phyloP scores from a whole-genome alignment of 2,888 invertebrate genomes.

The Macrophya annulata region DNA sequence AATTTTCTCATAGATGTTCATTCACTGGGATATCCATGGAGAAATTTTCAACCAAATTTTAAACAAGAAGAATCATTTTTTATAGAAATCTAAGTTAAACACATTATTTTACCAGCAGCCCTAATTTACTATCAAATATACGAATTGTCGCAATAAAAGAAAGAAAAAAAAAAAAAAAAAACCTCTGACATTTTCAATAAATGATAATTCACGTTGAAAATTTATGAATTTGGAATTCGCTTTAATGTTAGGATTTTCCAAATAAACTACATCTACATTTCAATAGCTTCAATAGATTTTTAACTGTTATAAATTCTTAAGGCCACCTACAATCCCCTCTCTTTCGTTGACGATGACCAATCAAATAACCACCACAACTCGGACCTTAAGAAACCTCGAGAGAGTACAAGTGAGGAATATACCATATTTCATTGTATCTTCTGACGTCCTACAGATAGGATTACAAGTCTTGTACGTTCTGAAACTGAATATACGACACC shows the following conservation, averaged over 20 bases:
- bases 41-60: too few species aligned
- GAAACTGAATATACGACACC: not conserved
- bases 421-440: not conserved
- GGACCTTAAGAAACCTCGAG: not conserved
- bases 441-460: not conserved
- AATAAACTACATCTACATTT: not conserved
- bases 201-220: too few species aligned
- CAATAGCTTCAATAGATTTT: not conserved
- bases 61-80: too few species aligned
- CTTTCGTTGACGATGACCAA: not conserved
- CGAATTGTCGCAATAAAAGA: too few species aligned
- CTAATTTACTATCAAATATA: too few species aligned
- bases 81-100: too few species aligned
- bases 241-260: not conserved
- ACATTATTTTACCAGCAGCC: too few species aligned
- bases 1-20: too few species aligned
- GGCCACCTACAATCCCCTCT: not conserved
- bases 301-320: not conserved
- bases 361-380: too few species aligned
- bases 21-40: too few species aligned
- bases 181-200: too few species aligned
- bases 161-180: too few species aligned
- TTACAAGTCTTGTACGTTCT: not conserved
- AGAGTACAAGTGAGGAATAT: not conserved
- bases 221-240: not conserved